Percentiles rank a stretch among this genome's conserved stretches.
Evolutionary conservation across 2,113 vertebrate genomes (phyloP).

Genomic region (Propithecus coquereli): DNA sequence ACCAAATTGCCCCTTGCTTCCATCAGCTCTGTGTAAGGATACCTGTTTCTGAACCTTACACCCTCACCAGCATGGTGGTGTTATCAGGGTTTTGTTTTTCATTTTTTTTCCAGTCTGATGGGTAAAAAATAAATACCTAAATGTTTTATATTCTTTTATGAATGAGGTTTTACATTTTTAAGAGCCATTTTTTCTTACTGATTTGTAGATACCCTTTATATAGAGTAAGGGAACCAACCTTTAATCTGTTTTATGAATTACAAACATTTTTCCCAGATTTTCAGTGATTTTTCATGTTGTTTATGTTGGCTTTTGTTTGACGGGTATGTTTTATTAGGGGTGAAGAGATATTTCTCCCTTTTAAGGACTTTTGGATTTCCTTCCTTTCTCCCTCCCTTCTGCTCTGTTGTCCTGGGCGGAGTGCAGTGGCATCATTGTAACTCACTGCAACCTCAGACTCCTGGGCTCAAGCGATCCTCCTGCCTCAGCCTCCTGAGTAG

Average conservation of each 20-base stretch:
- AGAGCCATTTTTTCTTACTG: not conserved
- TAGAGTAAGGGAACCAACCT: not conserved
- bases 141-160: not conserved
- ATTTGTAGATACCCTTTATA: not conserved
- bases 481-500: too few species aligned
- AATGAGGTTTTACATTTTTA: not conserved
- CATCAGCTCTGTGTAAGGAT: fast-evolving
- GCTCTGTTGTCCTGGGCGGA: too few species aligned
- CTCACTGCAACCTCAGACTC: too few species aligned
- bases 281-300: not conserved
- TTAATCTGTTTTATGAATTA: not conserved
- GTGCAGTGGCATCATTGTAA: too few species aligned
- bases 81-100: not conserved
- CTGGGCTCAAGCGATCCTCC: too few species aligned
- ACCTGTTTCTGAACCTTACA: not conserved
- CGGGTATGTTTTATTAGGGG: not conserved
- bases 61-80: not conserved
- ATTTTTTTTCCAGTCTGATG: not conserved
- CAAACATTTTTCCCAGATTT: not conserved
- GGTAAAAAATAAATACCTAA: not conserved
- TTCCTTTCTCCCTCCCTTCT: too few species aligned
- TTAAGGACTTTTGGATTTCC: not conserved
- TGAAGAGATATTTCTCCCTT: not conserved
- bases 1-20: not conserved
- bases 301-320: not conserved